Evolutionary conservation across 1,140 invertebrate genomes (phyloP).

Genomic region (Leguminivora glycinivorella): DNA sequence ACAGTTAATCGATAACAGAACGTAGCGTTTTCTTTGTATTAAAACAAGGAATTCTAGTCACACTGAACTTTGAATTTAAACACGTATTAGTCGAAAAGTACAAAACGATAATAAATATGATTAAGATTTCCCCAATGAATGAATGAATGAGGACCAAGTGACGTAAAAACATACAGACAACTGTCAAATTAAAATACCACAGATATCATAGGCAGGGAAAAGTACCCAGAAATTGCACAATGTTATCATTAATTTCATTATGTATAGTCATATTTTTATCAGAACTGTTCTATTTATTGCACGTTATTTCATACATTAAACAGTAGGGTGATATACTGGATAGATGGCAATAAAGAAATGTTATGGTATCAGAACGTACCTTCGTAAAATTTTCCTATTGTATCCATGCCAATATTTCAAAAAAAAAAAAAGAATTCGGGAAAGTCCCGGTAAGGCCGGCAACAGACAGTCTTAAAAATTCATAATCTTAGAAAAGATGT

Average conservation of each 20-base stretch:
- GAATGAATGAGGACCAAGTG: neutral
- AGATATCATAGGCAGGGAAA: neutral
- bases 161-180: neutral
- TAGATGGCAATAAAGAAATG: too few species aligned
- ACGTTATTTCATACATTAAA: too few species aligned
- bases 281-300: too few species aligned
- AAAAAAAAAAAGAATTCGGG: neutral
- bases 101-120: slow-evolving; percentile 15
- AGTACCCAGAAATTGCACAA: neutral
- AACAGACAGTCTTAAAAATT: too few species aligned
- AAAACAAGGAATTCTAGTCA: neutral
- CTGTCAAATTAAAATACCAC: neutral
- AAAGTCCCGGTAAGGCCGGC: neutral
- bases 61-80: slow-evolving; percentile 19
- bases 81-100: slow-evolving; percentile 8
- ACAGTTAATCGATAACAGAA: neutral
- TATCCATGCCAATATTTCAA: too few species aligned
- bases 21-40: neutral
- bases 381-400: too few species aligned
- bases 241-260: too few species aligned
- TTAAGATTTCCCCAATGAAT: slow-evolving; percentile 13
- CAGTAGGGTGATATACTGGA: too few species aligned
- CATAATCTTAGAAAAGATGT: too few species aligned
- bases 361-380: too few species aligned
- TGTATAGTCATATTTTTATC: too few species aligned